phyloP scores from a whole-genome alignment of 1,140 invertebrate species.

The Arctopsyche grandis region DNA sequence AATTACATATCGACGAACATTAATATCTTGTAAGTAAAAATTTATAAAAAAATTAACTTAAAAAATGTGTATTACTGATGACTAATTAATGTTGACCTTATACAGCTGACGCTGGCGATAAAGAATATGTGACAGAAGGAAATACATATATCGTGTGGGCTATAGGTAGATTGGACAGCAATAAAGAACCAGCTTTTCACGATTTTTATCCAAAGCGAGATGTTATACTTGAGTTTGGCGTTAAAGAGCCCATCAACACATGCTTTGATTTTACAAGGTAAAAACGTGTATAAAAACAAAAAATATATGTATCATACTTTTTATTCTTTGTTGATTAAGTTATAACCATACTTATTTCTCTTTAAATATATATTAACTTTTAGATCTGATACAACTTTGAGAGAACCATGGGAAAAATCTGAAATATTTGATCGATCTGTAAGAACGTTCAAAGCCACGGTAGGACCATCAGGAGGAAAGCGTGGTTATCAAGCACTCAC shows the following conservation, averaged over 20 bases:
- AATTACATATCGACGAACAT: slow-evolving; percentile 79
- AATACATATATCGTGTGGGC: slow-evolving; percentile 84
- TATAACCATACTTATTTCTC: no score
- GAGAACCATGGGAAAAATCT: slow-evolving; percentile 78
- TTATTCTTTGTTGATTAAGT: no score
- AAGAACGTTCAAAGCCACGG: slow-evolving; percentile 77
- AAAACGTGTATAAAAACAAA: background rate
- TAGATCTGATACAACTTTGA: slow-evolving; percentile 57
- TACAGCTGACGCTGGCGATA: slow-evolving; percentile 81
- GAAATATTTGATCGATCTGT: slow-evolving; percentile 82
- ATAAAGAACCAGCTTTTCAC: slow-evolving; percentile 86
- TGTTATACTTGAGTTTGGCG: slow-evolving; percentile 74
- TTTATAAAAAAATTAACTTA: no score
- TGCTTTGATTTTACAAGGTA: slow-evolving; percentile 77
- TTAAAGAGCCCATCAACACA: slow-evolving; percentile 71
- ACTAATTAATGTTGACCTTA: slow-evolving; percentile 36
- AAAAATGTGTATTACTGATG: slow-evolving; percentile 1
- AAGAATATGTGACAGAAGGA: slow-evolving; percentile 74
- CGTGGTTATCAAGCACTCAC: slow-evolving; percentile 83
- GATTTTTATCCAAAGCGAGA: slow-evolving; percentile 80
- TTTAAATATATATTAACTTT: slow-evolving; percentile 10
- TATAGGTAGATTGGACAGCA: slow-evolving; percentile 80
- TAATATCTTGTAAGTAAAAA: slow-evolving; percentile 76
- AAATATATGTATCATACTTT: background rate
- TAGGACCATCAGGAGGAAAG: slow-evolving; percentile 84